These are phyloP conservation scores for Scaptomyza polygonia DNA, from an alignment of 2,888 invertebrate genomes.

Conservation along the genomic window DNA sequence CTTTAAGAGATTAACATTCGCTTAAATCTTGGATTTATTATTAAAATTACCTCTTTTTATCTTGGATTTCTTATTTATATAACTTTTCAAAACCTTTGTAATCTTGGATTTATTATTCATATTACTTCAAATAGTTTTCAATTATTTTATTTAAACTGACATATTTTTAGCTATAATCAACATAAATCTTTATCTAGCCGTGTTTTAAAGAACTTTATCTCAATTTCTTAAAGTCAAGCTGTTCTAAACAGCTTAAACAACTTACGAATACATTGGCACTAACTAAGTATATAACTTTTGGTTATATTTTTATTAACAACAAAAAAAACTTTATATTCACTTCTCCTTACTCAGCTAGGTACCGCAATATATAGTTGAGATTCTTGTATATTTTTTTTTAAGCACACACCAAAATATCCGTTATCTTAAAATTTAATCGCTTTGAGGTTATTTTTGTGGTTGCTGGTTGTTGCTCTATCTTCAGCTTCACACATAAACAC, in stretches of 20 bases:
- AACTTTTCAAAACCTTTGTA: too few species aligned
- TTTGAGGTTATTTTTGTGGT: slow-evolving; percentile 58
- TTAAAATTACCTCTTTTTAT: too few species aligned
- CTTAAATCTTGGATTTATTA: too few species aligned
- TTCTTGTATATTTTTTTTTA: slow-evolving; percentile 7
- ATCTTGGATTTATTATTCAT: too few species aligned
- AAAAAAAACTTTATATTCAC: background rate
- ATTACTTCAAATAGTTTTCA: too few species aligned
- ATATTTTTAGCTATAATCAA: too few species aligned
- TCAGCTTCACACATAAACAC: slow-evolving; percentile 31
- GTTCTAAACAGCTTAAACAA: background rate
- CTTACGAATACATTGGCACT: background rate
- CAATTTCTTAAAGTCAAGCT: background rate
- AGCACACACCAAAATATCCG: slow-evolving; percentile 46
- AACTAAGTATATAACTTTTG: slow-evolving; percentile 4
- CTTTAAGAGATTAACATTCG: too few species aligned
- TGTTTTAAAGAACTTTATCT: too few species aligned
- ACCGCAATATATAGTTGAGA: slow-evolving; percentile 39
- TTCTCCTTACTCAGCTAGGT: slow-evolving; percentile 20
- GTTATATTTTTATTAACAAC: slow-evolving; percentile 2
- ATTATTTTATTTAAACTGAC: too few species aligned
- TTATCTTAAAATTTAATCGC: slow-evolving; percentile 70
- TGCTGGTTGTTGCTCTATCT: slow-evolving; percentile 45
- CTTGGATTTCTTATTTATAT: too few species aligned
- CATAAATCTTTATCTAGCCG: too few species aligned